phyloP scores from a whole-genome alignment of 2,113 vertebrate genomes.

The Centropristis striata region DNA sequence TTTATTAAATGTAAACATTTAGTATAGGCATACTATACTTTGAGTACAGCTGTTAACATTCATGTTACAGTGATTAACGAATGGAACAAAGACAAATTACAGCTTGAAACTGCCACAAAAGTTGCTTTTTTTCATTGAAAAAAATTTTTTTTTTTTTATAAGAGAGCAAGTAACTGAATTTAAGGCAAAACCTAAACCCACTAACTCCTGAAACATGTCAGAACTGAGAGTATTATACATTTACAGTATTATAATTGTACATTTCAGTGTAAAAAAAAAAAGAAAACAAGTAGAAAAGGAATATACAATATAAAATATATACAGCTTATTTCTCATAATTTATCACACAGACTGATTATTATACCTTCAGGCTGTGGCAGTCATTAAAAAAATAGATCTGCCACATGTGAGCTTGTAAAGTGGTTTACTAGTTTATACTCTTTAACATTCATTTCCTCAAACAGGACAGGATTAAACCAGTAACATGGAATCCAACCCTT shows the following conservation, averaged over 20 bases:
- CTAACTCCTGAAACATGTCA: neutral
- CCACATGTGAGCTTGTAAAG: slow-evolving; percentile 21
- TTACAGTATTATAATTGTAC: slow-evolving; percentile 28
- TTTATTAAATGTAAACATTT: slow-evolving; percentile 72
- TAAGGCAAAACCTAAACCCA: slow-evolving; percentile 29
- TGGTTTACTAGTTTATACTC: slow-evolving; percentile 32
- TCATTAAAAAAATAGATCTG: neutral
- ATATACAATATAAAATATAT: slow-evolving; percentile 58
- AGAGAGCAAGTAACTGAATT: slow-evolving; percentile 15
- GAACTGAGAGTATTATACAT: slow-evolving; percentile 10
- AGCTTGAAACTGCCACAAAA: neutral
- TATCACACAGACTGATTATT: slow-evolving; percentile 1
- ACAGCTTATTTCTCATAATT: slow-evolving; percentile 46
- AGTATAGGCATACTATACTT: slow-evolving; percentile 25
- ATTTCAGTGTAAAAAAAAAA: slow-evolving; percentile 67
- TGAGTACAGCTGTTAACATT: slow-evolving; percentile 60
- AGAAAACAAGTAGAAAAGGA: slow-evolving; percentile 49
- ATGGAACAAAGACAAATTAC: slow-evolving; percentile 5
- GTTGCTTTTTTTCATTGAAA: neutral
- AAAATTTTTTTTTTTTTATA: neutral
- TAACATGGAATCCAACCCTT: neutral
- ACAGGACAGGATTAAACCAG: slow-evolving; percentile 23
- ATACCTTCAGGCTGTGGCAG: neutral
- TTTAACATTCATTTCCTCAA: slow-evolving; percentile 18
- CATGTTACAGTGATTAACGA: slow-evolving; percentile 25